Evolutionary conservation across 2,797 vertebrate genomes (phyloP), one percentile per base, ranked within the genome.

Genomic region (Pygocentrus nattereri): DNA sequence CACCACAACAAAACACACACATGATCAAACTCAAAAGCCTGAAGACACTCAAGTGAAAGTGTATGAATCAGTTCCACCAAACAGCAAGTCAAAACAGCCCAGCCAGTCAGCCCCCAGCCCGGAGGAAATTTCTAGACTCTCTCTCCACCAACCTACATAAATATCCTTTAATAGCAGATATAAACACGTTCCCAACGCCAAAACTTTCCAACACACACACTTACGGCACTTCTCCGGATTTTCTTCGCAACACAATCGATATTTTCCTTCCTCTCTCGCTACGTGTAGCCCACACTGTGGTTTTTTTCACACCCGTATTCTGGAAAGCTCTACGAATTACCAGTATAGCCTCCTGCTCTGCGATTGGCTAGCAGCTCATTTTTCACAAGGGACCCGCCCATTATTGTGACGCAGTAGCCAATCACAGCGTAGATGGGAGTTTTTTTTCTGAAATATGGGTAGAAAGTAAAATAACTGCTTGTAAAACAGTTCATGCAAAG

Each of bases 121-220:
- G 23, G 58, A 25, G 59, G 59, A 61, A 61, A 30, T 27, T 61
- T 61, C 59, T 61, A 61, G 59, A 61, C 59, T 16, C 58, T 59
- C 25, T 61, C 13, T 16, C 21, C 6, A 0, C 10, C 7, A 10
- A 5, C 15, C 59, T 30, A 3, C 16, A 16, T 5, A 61, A 16
- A 16, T 2, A 25, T 6, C 25, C 27, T 5, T 5, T 18, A 27
- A 25, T 5, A 30, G 13, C 59, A 61, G 25, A 10, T 11, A 41
- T 19, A 67, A 31, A 67, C 64, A 64, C 56, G 21, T 5, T n/a
- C 11, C 56, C 1, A 1, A 58, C 21, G 41, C 8, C 41, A 44
- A 58, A 11, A 30, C 59, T 62, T 59, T 1, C 34, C 16, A 2
- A 41, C 30, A 65, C 18, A 65, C 31, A 38, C 62, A 62, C 62